These are phyloP conservation scores for Oncorhynchus mykiss DNA, from an alignment of 2,113 vertebrate species.

Conservation along the genomic window DNA sequence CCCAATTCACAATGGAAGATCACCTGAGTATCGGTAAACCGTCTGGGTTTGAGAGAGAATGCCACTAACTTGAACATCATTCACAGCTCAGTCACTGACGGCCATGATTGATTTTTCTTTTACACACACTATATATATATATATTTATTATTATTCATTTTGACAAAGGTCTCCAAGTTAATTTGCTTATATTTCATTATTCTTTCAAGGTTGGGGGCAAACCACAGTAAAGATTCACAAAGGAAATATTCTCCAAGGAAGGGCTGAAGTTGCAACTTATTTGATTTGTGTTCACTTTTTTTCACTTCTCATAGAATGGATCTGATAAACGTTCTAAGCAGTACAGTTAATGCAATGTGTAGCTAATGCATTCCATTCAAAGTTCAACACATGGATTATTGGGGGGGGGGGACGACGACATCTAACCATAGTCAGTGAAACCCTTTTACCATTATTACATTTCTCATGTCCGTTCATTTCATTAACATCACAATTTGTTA, in stretches of 20 bases:
- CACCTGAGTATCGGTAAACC: neutral
- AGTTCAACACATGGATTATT: neutral
- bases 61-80: neutral
- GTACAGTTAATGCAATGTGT: conserved; percentile 46
- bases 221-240: conserved; percentile 45
- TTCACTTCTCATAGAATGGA: neutral
- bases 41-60: neutral
- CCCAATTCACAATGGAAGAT: too few relatives aligned
- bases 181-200: neutral
- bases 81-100: neutral
- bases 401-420: neutral
- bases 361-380: neutral
- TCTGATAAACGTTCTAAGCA: neutral
- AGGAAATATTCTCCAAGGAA: conserved; percentile 16
- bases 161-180: too few relatives aligned
- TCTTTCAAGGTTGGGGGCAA: conserved; percentile 31
- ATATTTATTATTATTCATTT: too few relatives aligned
- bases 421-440: neutral
- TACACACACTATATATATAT: neutral
- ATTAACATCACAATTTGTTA: neutral
- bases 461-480: conserved; percentile 11
- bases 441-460: neutral
- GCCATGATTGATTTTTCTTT: conserved; percentile 6
- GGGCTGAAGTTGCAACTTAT: neutral
- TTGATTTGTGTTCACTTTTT: neutral